A percentile compares a stretch with the other conserved stretches of the same genome.
Conservation (phyloP, 2,797 vertebrate genomes). For the Helarctos malayanus region DNA sequence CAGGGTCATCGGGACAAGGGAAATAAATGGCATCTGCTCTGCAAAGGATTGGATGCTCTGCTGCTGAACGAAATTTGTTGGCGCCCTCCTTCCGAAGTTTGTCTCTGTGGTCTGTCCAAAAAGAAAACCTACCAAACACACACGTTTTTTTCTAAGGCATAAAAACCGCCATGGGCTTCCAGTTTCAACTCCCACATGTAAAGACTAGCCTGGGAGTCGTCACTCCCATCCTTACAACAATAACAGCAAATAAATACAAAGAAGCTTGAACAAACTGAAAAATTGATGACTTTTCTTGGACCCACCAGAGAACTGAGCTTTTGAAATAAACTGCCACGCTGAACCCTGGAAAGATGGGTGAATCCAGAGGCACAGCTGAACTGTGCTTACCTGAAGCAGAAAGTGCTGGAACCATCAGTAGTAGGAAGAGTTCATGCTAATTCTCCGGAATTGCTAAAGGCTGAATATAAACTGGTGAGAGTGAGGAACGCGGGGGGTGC, state of each 20-base stretch:
- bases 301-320: not conserved
- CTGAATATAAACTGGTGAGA: not conserved
- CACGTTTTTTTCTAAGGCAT: no score
- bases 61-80: not conserved
- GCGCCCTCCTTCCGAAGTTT: not conserved
- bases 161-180: not conserved
- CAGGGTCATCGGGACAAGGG: not conserved
- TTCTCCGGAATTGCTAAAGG: no score
- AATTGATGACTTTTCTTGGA: not conserved
- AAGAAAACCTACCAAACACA: not conserved
- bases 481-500: not conserved
- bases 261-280: not conserved
- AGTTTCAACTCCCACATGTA: rapidly evolving
- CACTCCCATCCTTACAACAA: no score
- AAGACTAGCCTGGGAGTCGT: not conserved
- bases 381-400: not conserved
- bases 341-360: no score
- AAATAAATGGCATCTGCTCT: not conserved
- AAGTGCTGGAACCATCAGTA: not conserved
- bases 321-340: not conserved
- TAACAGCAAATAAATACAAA: not conserved
- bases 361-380: not conserved
- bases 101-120: not conserved
- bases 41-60: no score
- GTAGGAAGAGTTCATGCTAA: no score